Evolutionary conservation across 2,888 invertebrate species (phyloP), one percentile per base, ranked within the genome.

Genomic region (Erebia palarica): DNA sequence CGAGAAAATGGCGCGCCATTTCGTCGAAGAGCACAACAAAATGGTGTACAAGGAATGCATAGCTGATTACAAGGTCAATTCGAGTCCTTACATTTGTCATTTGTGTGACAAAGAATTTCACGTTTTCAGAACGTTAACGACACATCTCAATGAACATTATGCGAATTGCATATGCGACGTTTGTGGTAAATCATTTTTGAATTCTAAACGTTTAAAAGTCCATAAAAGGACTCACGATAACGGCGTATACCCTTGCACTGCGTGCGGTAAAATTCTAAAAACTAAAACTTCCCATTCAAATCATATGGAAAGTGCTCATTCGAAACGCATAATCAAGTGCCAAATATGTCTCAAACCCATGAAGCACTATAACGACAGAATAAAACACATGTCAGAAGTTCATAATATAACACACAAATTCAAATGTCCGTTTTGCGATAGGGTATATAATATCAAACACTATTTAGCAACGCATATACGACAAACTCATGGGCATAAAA

Each of bases 141-240:
- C 86, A 1, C 94, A 94, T 78, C 76, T 94, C 44, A 94, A 94
- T 63, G 91, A 90, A 47, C 94, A 94, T 59, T 94, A 92, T 69
- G 88, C 90, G 0, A 91, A 91, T 53, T 93, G 90, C 63, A 91
- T 94, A 44, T 94, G 94, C 75, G 89, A 90, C 71, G 87, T 93
- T 1, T 94, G 94, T 74, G 92, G 92, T 0, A 94, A 94, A 78
- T 89, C 92, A 0, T 94, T 93, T 73, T 78, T 94, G 0, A 94
- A 94, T 74, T 85, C 87, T 0, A 92, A 93, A 76, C 78, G 94
- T 0, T 77, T 94, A 9, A 90, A 90, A 79, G 94, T 94, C 0
- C 94, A 94, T 67, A 87, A 91, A 70, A 82, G 90, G 1, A 93
- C 89, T 0, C 94, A 94, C 72, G 92, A 93, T 77, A 89, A 84